A percentile compares a stretch with the other conserved stretches of the same genome.
phyloP scores from a whole-genome alignment of 2,113 vertebrate species.

The Hippocampus comes region DNA sequence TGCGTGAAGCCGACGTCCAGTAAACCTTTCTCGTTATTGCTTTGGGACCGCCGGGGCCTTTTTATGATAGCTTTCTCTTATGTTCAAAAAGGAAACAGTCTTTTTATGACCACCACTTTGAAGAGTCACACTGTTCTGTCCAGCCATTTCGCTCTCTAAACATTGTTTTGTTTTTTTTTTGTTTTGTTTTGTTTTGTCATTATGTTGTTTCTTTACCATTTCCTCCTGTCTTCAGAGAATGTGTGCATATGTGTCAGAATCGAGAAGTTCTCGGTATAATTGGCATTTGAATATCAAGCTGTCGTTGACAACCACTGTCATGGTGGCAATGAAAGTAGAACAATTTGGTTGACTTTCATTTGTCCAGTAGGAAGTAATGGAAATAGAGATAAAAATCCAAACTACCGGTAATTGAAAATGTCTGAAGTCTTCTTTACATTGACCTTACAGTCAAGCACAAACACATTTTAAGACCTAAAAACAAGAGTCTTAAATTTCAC shows the following conservation, averaged over 20 bases:
- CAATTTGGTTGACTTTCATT: too few relatives aligned
- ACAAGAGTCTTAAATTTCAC: too few relatives aligned
- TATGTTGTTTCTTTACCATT: not conserved
- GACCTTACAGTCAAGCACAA: too few relatives aligned
- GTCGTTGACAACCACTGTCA: not conserved
- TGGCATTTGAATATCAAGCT: not conserved
- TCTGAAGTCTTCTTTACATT: too few relatives aligned
- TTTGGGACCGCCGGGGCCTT: not conserved
- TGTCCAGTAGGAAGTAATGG: too few relatives aligned
- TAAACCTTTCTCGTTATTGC: slow-evolving; percentile 1
- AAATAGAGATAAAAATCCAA: too few relatives aligned
- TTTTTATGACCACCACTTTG: slow-evolving; percentile 2
- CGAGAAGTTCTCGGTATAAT: not conserved
- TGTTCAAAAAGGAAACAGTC: not conserved
- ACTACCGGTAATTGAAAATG: too few relatives aligned
- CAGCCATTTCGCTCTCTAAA: not conserved
- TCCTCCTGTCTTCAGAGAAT: not conserved
- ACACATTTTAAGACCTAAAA: too few relatives aligned
- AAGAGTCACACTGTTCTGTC: not conserved
- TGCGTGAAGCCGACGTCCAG: not conserved
- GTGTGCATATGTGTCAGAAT: not conserved
- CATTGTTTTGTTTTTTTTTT: not conserved
- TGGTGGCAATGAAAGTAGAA: not conserved
- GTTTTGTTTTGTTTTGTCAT: not conserved
- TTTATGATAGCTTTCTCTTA: slow-evolving; percentile 3